Evolutionary conservation across 2,113 vertebrate species (phyloP).

Genomic region (Amblyopsis rosae): DNA sequence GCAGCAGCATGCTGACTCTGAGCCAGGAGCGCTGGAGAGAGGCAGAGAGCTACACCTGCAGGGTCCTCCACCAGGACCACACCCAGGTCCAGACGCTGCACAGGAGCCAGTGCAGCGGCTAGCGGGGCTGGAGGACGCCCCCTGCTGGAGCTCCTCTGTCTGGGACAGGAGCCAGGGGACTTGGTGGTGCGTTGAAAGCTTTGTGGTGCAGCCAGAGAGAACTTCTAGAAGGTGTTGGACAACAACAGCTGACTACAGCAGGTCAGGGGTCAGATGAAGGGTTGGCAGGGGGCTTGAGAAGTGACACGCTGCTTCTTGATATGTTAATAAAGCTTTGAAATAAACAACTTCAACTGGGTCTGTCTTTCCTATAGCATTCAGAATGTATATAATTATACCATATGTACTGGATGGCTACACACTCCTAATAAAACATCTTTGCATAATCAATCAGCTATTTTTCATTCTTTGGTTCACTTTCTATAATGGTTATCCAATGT

Average conservation of each 20-base stretch:
- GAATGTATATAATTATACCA: not conserved
- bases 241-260: not conserved
- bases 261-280: too few relatives aligned
- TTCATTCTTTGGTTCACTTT: too few relatives aligned
- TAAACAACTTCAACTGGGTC: not conserved
- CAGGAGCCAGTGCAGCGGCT: constrained; percentile 44
- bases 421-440: too few relatives aligned
- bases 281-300: too few relatives aligned
- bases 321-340: not conserved
- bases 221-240: not conserved
- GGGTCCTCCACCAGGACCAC: constrained; percentile 37
- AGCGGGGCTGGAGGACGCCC: constrained; percentile 19
- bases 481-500: too few relatives aligned
- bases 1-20: constrained; percentile 48
- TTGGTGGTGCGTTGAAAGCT: constrained; percentile 21
- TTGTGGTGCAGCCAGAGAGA: not conserved
- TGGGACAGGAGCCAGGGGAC: constrained; percentile 12
- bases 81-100: constrained; percentile 11
- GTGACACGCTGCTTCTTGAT: not conserved
- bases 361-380: not conserved
- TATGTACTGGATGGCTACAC: not conserved
- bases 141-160: too few relatives aligned
- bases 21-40: constrained; percentile 39
- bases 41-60: constrained; percentile 31
- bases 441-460: too few relatives aligned